phyloP scores from a whole-genome alignment of 2,797 vertebrate species.

The Enteromius afrohamiltoni region DNA sequence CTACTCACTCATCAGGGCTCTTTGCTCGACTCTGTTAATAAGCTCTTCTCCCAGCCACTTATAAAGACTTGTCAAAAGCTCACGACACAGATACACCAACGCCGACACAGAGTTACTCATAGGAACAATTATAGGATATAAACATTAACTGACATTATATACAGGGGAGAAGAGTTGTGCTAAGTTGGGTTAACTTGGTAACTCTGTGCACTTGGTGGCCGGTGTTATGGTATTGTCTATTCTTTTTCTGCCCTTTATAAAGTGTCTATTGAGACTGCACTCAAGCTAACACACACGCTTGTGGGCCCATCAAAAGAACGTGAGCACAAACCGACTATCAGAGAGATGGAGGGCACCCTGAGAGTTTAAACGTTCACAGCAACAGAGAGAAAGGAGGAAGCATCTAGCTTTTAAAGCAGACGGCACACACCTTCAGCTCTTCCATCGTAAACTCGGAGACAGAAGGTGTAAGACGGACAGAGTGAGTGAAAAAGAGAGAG shows the following conservation, averaged over 20 bases:
- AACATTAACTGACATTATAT: conserved; percentile 9
- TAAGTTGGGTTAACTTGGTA: too few species aligned
- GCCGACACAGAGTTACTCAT: conserved; percentile 17
- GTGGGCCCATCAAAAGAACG: conserved; percentile 1
- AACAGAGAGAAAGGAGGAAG: conserved; percentile 17
- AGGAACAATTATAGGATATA: conserved; percentile 7
- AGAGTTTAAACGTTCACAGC: conserved; percentile 16
- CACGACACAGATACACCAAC: conserved; percentile 31
- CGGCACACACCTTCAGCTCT: conserved; percentile 5
- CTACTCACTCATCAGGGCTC: conserved; percentile 57
- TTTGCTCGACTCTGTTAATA: conserved; percentile 55
- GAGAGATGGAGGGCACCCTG: conserved; percentile 32
- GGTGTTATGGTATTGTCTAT: background rate
- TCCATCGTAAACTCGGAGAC: conserved; percentile 20
- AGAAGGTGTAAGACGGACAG: conserved; percentile 44
- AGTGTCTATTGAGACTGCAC: background rate
- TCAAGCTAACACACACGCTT: conserved; percentile 14
- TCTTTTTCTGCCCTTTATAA: background rate
- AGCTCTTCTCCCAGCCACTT: conserved; percentile 65
- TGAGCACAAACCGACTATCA: conserved; percentile 31
- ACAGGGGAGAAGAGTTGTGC: too few species aligned
- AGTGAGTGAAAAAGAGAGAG: conserved; percentile 57
- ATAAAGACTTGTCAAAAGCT: conserved; percentile 54
- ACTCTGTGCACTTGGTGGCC: background rate
- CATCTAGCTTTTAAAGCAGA: conserved; percentile 28